Base-by-base conservation (phyloP, 2,888 invertebrate genomes). In the Stomorhina lunata region DNA sequence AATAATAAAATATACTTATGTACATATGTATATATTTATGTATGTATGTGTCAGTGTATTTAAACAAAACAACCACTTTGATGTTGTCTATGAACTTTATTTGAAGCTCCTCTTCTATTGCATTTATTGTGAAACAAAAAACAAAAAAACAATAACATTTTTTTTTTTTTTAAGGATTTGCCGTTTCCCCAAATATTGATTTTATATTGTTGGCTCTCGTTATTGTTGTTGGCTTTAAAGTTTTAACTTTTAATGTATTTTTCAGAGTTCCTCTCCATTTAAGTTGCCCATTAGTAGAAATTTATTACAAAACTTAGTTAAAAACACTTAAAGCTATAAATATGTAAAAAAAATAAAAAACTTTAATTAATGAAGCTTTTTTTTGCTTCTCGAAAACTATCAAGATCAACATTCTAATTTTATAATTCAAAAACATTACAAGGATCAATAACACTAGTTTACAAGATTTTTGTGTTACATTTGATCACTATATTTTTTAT, bases 21-120 rank as follows among this genome's bases (percentile, higher is more conserved):
- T n/a, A n/a, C n/a, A n/a, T n/a, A n/a, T n/a, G n/a, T n/a, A n/a
- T n/a, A n/a, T n/a, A n/a, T n/a, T n/a, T n/a, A n/a, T n/a, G n/a
- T n/a, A n/a, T n/a, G n/a, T n/a, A n/a, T n/a, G n/a, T n/a, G n/a
- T n/a, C n/a, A n/a, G n/a, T n/a, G n/a, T n/a, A n/a, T n/a, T n/a
- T n/a, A n/a, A n/a, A n/a, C n/a, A n/a, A n/a, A n/a, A n/a, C 25
- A 75, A 57, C 34, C 68, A 77, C 63, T 77, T 81, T 82, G 48
- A 75, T 75, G 59, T 79, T 79, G 78, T 82, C 79, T 75, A 71
- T 79, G 65, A 81, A 81, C 77, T 73, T 78, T 68, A 73, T 68
- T 81, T 78, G 45, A 45, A 65, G 55, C 66, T 75, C 10, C 27
- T 75, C 15, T 75, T 68, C 68, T 68, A 22, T 59, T 48, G 69